Base-by-base conservation (phyloP, 2,113 vertebrate species). In the Gadus macrocephalus region DNA sequence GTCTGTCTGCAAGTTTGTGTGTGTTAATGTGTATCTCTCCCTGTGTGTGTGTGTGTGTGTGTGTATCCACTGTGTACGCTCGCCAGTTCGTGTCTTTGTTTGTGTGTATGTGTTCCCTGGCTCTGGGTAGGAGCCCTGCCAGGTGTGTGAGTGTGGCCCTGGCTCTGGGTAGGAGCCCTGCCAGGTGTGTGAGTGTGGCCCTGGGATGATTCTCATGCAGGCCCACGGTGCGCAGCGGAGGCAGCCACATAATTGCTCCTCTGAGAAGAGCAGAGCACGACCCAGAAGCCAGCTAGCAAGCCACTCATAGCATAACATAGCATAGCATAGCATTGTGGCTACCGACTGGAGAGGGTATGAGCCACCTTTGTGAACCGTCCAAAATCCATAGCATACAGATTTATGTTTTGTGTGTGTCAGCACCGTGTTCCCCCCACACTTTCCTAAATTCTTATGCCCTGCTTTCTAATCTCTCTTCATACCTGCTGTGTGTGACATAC, bases 391-490 rank as follows among this genome's bases (percentile, higher is more conserved):
- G 75, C 86, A 78, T 72, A 70, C 75, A 35, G 62, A 85, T 86
- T 83, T 76, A 76, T 81, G 72, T 84, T 76, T 71, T 72, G 69
- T 68, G 69, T 49, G 42, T 49, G 42, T 49, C 42, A 49, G 6
- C 42, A 49, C 42, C 11, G 42, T 49, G 42, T 79, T 82, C 31
- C 55, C 6, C 35, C 27, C 53, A 35, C 35, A 11, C 72, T 69
- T 72, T 69, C 69, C 69, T 73, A 69, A 72, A 68, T 78, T 75
- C 81, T 82, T 67, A 66, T 83, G 69, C 78, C 79, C 64, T 79
- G 78, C 72, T 81, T 85, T 82, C 83, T 91, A 88, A 90, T 90
- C 89, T 89, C 83, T 76, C 86, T 86, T 88, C 86, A 87, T 86
- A 88, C 85, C 85, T 89, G 90, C 89, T 84, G 81, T 88, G 83